Conservation (phyloP, 2,797 vertebrate species). For the Gadopsis marmoratus region DNA sequence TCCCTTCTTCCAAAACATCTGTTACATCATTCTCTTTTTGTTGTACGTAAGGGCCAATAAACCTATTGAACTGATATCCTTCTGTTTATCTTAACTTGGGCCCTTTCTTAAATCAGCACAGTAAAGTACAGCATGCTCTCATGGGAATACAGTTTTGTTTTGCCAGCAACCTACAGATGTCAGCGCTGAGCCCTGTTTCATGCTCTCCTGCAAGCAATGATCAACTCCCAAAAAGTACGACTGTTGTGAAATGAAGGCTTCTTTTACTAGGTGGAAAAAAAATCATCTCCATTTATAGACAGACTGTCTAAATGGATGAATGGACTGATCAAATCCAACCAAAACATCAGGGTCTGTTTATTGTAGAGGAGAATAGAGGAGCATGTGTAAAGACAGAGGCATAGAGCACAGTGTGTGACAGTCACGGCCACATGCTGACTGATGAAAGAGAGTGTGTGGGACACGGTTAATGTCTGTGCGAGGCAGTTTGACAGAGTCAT, state of each 20-base stretch:
- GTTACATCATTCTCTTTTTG: conserved; percentile 17
- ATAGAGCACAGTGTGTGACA: conserved; percentile 63
- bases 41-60: conserved; percentile 55
- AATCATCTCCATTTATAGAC: background rate
- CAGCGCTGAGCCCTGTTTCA: conserved; percentile 51
- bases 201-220: background rate
- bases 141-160: conserved; percentile 1
- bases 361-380: conserved; percentile 45
- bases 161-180: conserved; percentile 65
- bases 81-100: background rate
- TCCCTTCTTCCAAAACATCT: conserved; percentile 31
- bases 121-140: background rate
- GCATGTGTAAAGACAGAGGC: conserved; percentile 36
- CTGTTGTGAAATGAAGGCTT: background rate
- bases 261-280: background rate
- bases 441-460: conserved; percentile 36
- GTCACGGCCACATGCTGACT: conserved; percentile 62
- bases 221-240: background rate
- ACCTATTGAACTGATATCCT: conserved; percentile 19
- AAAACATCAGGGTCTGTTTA: background rate
- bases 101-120: background rate
- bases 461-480: conserved; percentile 41
- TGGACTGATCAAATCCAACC: background rate
- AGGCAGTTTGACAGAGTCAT: conserved; percentile 55
- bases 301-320: background rate